These are phyloP conservation scores for Rhinogobio ventralis DNA, from an alignment of 2,797 vertebrate genomes.

Conservation along the genomic window DNA sequence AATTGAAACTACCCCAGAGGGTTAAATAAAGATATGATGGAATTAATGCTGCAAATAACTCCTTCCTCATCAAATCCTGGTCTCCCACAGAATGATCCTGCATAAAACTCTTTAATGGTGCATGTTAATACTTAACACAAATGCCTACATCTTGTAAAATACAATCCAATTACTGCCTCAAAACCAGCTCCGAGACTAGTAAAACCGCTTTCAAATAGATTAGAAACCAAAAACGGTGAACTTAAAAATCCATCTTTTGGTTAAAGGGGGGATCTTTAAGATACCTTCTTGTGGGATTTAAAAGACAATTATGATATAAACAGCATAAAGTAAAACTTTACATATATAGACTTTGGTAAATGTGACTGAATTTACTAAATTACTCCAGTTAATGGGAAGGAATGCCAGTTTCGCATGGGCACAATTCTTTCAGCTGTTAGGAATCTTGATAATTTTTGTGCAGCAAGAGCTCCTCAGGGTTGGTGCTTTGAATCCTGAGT, in stretches of 20 bases:
- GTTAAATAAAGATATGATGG: conserved; percentile 8
- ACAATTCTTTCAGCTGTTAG: neutral
- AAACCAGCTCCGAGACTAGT: conserved; percentile 16
- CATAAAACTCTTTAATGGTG: conserved; percentile 33
- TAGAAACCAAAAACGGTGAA: neutral
- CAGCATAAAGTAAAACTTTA: neutral
- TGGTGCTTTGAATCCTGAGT: conserved; percentile 1
- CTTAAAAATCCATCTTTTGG: neutral
- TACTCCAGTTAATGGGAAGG: neutral
- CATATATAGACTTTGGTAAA: neutral
- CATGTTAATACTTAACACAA: conserved; percentile 46
- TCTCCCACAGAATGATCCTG: conserved; percentile 21
- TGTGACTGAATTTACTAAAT: neutral
- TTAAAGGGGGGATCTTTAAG: neutral
- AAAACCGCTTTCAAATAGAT: conserved; percentile 31
- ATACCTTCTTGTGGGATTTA: neutral
- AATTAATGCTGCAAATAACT: neutral
- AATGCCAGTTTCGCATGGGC: neutral
- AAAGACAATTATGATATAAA: neutral
- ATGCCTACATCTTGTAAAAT: conserved; percentile 50
- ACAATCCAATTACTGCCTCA: conserved; percentile 46
- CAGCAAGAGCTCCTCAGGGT: neutral
- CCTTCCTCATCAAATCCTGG: conserved; percentile 13
- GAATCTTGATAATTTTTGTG: neutral
- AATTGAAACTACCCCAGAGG: neutral